Percentiles rank a stretch among this genome's conserved stretches.
Conservation (phyloP, 2,113 vertebrate species). For the Epinephelus cyanopodus region DNA sequence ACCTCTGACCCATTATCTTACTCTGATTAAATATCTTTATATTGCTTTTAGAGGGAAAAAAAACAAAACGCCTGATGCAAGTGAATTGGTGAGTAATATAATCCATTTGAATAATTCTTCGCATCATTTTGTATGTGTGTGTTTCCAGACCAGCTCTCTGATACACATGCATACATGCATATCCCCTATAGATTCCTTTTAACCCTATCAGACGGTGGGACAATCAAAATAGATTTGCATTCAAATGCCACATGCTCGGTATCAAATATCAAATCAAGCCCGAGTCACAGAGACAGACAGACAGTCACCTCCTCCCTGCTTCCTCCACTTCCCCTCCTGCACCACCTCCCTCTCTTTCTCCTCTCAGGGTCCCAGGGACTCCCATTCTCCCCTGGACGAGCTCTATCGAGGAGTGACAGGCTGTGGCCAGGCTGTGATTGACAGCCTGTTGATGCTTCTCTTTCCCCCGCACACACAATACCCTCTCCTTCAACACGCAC, state of each 20-base stretch:
- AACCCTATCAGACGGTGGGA: slow-evolving; percentile 79
- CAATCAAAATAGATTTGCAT: slow-evolving; percentile 84
- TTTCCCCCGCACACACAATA: slow-evolving; percentile 29
- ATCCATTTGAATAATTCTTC: slow-evolving; percentile 91
- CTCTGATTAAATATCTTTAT: slow-evolving; percentile 89
- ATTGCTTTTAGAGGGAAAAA: slow-evolving; percentile 91
- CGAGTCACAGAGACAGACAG: slow-evolving; percentile 75
- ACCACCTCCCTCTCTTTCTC: slow-evolving; percentile 55
- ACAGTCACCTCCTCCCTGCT: slow-evolving; percentile 64
- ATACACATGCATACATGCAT: slow-evolving; percentile 60
- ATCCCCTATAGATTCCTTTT: slow-evolving; percentile 80
- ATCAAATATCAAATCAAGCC: slow-evolving; percentile 85
- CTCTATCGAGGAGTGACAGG: slow-evolving; percentile 77
- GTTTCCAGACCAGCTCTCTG: slow-evolving; percentile 38
- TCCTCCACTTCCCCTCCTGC: slow-evolving; percentile 33
- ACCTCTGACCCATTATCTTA: slow-evolving; percentile 90
- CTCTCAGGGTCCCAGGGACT: slow-evolving; percentile 73
- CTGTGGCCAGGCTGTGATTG: slow-evolving; percentile 74
- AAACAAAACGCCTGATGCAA: slow-evolving; percentile 83
- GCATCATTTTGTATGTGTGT: slow-evolving; percentile 60
- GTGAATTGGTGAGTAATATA: slow-evolving; percentile 92
- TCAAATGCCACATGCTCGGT: slow-evolving; percentile 82
- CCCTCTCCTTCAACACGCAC: slow-evolving; percentile 4
- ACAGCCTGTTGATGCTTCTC: slow-evolving; percentile 81
- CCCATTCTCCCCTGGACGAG: slow-evolving; percentile 68